These are phyloP conservation scores for Pseudorectes ferrugineus DNA, from an alignment of 2,113 vertebrate species.

Conservation along the genomic window DNA sequence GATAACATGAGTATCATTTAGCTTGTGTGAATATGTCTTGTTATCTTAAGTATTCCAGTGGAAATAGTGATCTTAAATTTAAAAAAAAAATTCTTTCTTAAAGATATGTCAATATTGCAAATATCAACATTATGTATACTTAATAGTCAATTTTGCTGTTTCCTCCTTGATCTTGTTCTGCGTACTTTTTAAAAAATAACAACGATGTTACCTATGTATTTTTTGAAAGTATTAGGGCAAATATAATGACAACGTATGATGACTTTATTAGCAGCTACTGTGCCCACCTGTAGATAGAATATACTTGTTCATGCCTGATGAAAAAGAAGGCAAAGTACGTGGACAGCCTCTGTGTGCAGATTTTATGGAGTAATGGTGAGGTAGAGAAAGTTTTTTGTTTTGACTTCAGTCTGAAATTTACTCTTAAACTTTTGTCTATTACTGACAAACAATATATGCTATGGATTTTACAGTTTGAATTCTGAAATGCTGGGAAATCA, in stretches of 20 bases:
- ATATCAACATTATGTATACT: not conserved
- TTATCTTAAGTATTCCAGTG: not conserved
- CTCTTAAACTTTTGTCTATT: not conserved
- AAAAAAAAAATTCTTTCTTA: accelerated
- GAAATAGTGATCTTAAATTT: not conserved
- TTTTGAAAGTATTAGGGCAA: not conserved
- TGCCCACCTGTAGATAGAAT: not conserved
- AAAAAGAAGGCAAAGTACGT: not conserved
- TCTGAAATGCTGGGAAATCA: not conserved
- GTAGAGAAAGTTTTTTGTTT: not conserved
- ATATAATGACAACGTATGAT: not conserved
- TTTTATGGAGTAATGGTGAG: not conserved
- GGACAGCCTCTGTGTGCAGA: not conserved
- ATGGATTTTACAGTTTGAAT: not conserved
- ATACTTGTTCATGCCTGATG: not conserved
- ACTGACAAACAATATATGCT: not conserved
- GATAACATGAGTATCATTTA: not conserved
- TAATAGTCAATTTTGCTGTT: not conserved
- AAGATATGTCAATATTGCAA: not conserved
- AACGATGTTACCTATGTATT: not conserved
- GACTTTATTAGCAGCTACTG: not conserved
- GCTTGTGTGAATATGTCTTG: not conserved
- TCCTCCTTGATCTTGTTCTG: not conserved
- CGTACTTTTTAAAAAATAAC: not conserved
- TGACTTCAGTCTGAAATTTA: not conserved